Evolutionary conservation across 2,113 vertebrate species (phyloP).

Genomic region (Oryzias celebensis): DNA sequence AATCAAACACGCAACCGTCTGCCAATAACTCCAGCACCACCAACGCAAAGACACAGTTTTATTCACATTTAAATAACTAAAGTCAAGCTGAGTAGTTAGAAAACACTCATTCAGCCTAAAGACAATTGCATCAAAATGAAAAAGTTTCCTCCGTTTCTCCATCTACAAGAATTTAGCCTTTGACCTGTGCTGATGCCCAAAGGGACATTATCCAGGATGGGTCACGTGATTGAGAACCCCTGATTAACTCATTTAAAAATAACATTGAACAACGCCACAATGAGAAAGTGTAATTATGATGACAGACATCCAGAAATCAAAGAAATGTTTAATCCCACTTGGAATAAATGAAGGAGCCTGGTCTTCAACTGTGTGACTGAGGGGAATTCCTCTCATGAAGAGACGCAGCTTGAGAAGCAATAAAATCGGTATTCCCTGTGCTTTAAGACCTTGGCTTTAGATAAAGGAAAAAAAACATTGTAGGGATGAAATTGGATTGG

Average conservation of each 20-base stretch:
- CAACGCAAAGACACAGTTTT: too few species aligned
- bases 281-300: slow-evolving; percentile 24
- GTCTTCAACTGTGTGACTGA: slow-evolving; percentile 6
- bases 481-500: slow-evolving; percentile 14
- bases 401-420: slow-evolving; percentile 23
- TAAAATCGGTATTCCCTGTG: slow-evolving; percentile 16
- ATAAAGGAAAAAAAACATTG: slow-evolving; percentile 13
- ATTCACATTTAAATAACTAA: not conserved
- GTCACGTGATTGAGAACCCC: slow-evolving; percentile 28
- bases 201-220: slow-evolving; percentile 42
- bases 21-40: too few species aligned
- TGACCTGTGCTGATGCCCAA: not conserved
- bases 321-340: slow-evolving; percentile 9
- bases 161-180: slow-evolving; percentile 33
- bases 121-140: not conserved
- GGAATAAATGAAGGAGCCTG: slow-evolving; percentile 10
- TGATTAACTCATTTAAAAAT: slow-evolving; percentile 38
- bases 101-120: not conserved
- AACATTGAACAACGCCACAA: slow-evolving; percentile 30
- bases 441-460: slow-evolving; percentile 15
- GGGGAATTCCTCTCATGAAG: slow-evolving; percentile 16
- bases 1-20: too few species aligned
- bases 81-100: slow-evolving; percentile 1
- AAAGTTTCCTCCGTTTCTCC: slow-evolving; percentile 3
- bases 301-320: slow-evolving; percentile 1